Base-by-base conservation (phyloP, 2,113 vertebrate species). In the Oncorhynchus kisutch region DNA sequence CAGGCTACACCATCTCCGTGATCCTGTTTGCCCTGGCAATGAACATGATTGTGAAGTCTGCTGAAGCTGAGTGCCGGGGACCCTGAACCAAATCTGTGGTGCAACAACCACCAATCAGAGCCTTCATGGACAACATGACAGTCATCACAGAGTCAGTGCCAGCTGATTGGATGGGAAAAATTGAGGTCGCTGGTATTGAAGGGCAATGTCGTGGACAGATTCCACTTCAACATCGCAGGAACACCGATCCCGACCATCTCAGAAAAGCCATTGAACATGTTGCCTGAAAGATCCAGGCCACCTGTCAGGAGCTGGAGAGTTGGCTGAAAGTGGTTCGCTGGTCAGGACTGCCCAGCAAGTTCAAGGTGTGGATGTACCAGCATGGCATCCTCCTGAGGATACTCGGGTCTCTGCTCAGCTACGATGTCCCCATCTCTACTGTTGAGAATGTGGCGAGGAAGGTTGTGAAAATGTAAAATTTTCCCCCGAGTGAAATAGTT, bases 1-100 rank as follows among this genome's bases (percentile, higher is more conserved):
- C 78, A 76, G 60, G 75, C 18, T 76, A 78, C 1, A 71, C 69
- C 6, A 68, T 75, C 69, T 78, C 65, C 39, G 60, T 75, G 67
- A 75, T 7, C 2, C 68, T 80, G 22, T 81, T 79, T 34, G 59
- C 75, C 39, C 29, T 80, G 16, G 67, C 71, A 22, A 72, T 79
- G 74, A 81, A 77, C 71, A 77, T 81, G 49, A 3, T 87, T 6
- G 25, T 34, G 14, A 77, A 83, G 48, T 84, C 76, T 75, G 77
- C 70, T 54, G 68, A 70, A 22, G 18, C 31, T 13, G 62, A 73
- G 57, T 51, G 66, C 57, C 72, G 60, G 65, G 69, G 34, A 13
- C 69, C 75, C 22, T 20, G 5, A 27, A 72, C 59, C 4, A 78
- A 72, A 34, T 34, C 34, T 34, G 34, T 34, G 34, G 34, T 34